Percentiles rank a stretch among this genome's conserved stretches.
Evolutionary conservation across 2,888 invertebrate genomes (phyloP).

Genomic region (Cerceris rybyensis): DNA sequence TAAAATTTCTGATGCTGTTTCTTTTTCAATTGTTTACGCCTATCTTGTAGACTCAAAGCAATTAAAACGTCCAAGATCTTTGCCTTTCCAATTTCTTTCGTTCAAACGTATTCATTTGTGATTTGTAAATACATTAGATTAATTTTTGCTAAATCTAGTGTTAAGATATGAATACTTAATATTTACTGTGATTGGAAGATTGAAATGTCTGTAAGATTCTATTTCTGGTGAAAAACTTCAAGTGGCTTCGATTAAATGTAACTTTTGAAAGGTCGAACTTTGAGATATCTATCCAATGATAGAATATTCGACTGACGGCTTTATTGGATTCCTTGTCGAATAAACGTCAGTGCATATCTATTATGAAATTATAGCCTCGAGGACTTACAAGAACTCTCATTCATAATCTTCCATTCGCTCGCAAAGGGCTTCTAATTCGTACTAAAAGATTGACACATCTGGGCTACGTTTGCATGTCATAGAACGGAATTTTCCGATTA

Average conservation of each 20-base stretch:
- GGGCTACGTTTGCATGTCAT: slow-evolving; percentile 39
- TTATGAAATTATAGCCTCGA: slow-evolving; percentile 7
- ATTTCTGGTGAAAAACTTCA: no score
- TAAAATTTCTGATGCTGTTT: no score
- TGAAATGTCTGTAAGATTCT: no score
- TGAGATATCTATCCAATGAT: background rate
- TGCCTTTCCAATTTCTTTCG: no score
- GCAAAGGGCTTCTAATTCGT: slow-evolving; percentile 45
- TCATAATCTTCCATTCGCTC: slow-evolving; percentile 18
- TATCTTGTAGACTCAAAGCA: no score
- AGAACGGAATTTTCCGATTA: slow-evolving; percentile 17
- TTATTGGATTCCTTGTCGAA: slow-evolving; percentile 12
- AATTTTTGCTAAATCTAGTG: no score
- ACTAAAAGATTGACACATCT: slow-evolving; percentile 33
- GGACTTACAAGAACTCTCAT: slow-evolving; percentile 16
- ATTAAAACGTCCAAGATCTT: no score
- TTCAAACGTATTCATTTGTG: no score
- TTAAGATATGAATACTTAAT: no score
- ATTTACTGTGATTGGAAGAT: no score
- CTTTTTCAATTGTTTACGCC: no score
- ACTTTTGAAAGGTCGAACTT: background rate
- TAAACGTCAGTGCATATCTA: slow-evolving; percentile 11
- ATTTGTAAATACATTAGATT: no score
- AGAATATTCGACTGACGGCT: slow-evolving; percentile 7
- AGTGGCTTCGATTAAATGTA: background rate